Conservation (phyloP, 2,888 invertebrate species). For the Limenitis camilla region DNA sequence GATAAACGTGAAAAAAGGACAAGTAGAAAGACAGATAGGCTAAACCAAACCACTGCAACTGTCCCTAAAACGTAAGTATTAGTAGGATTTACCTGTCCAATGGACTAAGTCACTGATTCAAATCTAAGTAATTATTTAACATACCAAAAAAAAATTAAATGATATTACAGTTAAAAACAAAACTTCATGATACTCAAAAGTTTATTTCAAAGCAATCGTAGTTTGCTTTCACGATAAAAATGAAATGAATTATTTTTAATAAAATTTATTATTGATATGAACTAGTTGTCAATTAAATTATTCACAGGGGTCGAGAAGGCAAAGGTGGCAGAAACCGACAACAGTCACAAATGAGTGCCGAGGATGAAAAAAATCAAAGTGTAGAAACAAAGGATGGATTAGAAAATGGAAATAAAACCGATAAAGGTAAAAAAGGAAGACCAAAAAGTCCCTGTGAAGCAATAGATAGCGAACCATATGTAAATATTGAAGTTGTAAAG, state of each 20-base stretch:
- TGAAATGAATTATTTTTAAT: too few relatives aligned
- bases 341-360: too few relatives aligned
- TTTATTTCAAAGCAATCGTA: slow-evolving; percentile 47
- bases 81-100: background rate
- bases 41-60: slow-evolving; percentile 68
- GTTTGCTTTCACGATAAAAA: too few relatives aligned
- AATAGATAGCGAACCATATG: slow-evolving; percentile 77
- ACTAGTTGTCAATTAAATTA: too few relatives aligned
- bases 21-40: slow-evolving; percentile 65
- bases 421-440: slow-evolving; percentile 59
- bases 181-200: too few relatives aligned
- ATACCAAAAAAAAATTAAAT: background rate
- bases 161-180: too few relatives aligned
- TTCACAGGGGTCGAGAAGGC: slow-evolving; percentile 63
- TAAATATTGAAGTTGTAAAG: slow-evolving; percentile 81
- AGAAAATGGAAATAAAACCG: slow-evolving; percentile 43
- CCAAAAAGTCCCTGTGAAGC: slow-evolving; percentile 80
- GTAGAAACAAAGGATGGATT: slow-evolving; percentile 29
- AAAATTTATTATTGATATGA: too few relatives aligned
- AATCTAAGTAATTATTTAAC: background rate
- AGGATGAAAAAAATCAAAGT: slow-evolving; percentile 32
- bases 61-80: slow-evolving; percentile 66
- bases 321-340: too few relatives aligned
- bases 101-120: background rate
- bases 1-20: slow-evolving; percentile 68